Evolutionary conservation across 2,113 vertebrate genomes (phyloP), one percentile per base, ranked within the genome.

Genomic region (Heterotis niloticus): DNA sequence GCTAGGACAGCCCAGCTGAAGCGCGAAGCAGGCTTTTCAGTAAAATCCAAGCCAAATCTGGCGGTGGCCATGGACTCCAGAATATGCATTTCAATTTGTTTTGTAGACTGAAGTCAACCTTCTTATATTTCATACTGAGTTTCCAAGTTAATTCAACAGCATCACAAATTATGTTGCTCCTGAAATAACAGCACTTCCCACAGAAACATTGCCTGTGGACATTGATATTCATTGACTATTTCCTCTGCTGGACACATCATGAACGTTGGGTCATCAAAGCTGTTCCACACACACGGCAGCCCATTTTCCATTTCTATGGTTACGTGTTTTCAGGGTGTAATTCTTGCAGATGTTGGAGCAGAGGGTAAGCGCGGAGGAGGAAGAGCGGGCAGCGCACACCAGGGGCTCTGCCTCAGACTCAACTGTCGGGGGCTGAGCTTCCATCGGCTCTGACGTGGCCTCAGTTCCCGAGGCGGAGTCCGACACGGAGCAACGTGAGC

Each of bases 201-300:
- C 16, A 23, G 10, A 23, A 10, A n/a, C 64, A 23, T 2, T 2
- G 23, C 17, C 20, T 51, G 10, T 12, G 20, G 51, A 0, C 18
- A 71, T 20, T 74, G 71, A 74, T 74, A 59, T 74, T 74, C 52
- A 59, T 73, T 59, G 57, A 59, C 57, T 12, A 59, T 62, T 62
- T 62, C 34, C 34, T 44, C 59, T 62, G 59, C n/a, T 74, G 54
- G 54, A 26, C 14, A 59, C 10, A 74, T 12, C n/a, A 13, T 3
- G 57, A 74, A 74, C 14, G n/a, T 2, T 52, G 57, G 24, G 10
- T 54, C 18, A 54, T 59, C 34, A 57, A 59, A 23, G 5, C n/a
- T 57, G 52, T 56, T 16, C 56, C 23, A 26, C 11, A 54, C 26
- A 28, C 2, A 59, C 54, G 52, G n/a, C 24, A 9, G 54, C 71